Base-by-base conservation (phyloP, 2,113 vertebrate genomes). In the Clupea harengus region DNA sequence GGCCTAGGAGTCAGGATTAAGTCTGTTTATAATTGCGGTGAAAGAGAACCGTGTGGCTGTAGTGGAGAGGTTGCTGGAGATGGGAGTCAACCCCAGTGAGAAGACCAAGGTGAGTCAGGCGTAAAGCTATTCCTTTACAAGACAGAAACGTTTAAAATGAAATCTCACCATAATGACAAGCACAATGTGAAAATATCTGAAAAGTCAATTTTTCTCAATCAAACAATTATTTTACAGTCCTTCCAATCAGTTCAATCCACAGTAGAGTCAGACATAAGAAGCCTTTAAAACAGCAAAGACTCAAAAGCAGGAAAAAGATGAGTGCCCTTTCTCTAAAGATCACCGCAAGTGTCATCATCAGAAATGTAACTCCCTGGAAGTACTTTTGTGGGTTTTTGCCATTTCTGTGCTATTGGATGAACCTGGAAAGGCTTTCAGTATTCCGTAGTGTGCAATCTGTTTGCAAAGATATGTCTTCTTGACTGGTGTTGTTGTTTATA, bases 21-120 rank as follows among this genome's bases (percentile, higher is more conserved):
- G 86, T 17, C 89, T 92, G 7, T 81, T 93, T 81, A 92, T 94
- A 91, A 87, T 94, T 4, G 93, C 91, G 0, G 91, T 92, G 46
- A 90, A 82, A 45, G 92, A 94, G 72, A 93, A 90, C 85, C 88
- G 91, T 39, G 46, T 91, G 52, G 81, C 90, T 45, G 80, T 92
- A 49, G 88, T 93, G 47, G 91, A 93, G 28, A 88, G 88, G 32
- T 86, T 94, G 22, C 86, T 94, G 78, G 92, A 94, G 18, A 86
- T 94, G 86, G 92, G 91, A 45, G 88, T 90, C 15, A 93, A 83
- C 84, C 88, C 90, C 2, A 86, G 32, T 60, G 93, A 93, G 18
- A 91, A 86, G 72, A 88, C 89, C 39, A 90, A 90, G 88, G 93
- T 92, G 86, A 90, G 87, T 80, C 28, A 52, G 20, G 45, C 11